phyloP scores from a whole-genome alignment of 2,113 vertebrate species.

The Megaceryle maxima region DNA sequence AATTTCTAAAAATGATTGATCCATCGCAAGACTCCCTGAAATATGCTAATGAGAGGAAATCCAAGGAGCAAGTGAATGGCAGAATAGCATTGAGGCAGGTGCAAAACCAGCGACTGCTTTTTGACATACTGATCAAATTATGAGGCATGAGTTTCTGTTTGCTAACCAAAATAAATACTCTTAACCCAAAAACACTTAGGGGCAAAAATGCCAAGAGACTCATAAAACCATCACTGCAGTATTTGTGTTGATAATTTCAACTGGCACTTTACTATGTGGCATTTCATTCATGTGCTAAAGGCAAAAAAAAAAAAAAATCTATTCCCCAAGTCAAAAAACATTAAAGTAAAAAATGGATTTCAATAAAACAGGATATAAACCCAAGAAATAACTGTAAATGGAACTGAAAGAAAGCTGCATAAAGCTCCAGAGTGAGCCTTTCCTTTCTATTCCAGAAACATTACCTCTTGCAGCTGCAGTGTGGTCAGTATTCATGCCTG shows the following conservation, averaged over 20 bases:
- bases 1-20: neutral
- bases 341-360: slow-evolving; percentile 69
- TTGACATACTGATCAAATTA: neutral
- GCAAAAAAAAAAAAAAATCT: slow-evolving; percentile 28
- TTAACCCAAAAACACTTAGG: neutral
- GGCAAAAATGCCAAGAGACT: neutral
- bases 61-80: neutral
- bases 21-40: neutral
- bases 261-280: neutral
- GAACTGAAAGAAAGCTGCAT: slow-evolving; percentile 53
- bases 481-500: neutral
- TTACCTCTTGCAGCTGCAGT: slow-evolving; percentile 26
- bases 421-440: slow-evolving; percentile 18
- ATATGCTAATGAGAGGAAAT: neutral
- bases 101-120: neutral
- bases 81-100: neutral
- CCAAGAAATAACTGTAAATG: slow-evolving; percentile 61
- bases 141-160: neutral
- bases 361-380: slow-evolving; percentile 64
- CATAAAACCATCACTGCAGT: neutral
- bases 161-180: slow-evolving; percentile 22
- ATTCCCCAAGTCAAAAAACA: slow-evolving; percentile 22
- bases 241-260: slow-evolving; percentile 40
- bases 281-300: slow-evolving; percentile 29
- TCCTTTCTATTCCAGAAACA: slow-evolving; percentile 12